phyloP scores from a whole-genome alignment of 2,888 invertebrate genomes.

The Aradus depressus region DNA sequence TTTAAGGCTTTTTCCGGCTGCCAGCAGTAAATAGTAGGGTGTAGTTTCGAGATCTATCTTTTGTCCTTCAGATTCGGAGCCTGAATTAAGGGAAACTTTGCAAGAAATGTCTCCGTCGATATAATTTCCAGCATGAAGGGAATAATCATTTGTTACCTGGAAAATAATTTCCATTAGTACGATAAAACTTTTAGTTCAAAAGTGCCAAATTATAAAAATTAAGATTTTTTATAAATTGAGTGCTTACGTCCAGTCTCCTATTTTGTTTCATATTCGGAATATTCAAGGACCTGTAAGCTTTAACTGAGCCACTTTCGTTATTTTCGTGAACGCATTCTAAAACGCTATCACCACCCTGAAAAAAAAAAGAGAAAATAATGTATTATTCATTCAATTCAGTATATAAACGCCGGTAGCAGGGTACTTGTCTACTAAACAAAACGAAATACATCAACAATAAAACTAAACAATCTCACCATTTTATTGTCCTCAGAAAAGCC shows the following conservation, averaged over 20 bases:
- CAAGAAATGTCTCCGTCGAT: conserved; percentile 64
- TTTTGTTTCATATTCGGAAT: conserved; percentile 40
- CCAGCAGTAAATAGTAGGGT: conserved; percentile 60
- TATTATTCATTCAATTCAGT: neutral
- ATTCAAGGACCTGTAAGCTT: conserved; percentile 56
- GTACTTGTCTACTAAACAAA: neutral
- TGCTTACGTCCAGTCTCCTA: conserved; percentile 36
- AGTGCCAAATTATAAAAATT: neutral
- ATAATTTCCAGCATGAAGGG: conserved; percentile 48
- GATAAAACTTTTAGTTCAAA: too few relatives aligned
- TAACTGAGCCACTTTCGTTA: conserved; percentile 43
- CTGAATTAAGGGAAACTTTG: conserved; percentile 55
- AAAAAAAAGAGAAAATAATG: conserved; percentile 11
- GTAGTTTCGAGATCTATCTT: conserved; percentile 58
- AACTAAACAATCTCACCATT: conserved; percentile 48
- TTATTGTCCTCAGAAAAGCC: conserved; percentile 63
- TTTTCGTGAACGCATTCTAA: conserved; percentile 60
- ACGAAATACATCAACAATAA: conserved; percentile 2
- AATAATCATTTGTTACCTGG: too few relatives aligned
- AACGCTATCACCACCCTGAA: conserved; percentile 59
- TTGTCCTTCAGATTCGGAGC: conserved; percentile 49
- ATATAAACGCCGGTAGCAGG: neutral
- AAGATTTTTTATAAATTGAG: too few relatives aligned
- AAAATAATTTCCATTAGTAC: too few relatives aligned
- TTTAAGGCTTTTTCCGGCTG: conserved; percentile 43